Base-by-base conservation (phyloP, 1,140 invertebrate genomes). In the Drosophila seguyi region DNA sequence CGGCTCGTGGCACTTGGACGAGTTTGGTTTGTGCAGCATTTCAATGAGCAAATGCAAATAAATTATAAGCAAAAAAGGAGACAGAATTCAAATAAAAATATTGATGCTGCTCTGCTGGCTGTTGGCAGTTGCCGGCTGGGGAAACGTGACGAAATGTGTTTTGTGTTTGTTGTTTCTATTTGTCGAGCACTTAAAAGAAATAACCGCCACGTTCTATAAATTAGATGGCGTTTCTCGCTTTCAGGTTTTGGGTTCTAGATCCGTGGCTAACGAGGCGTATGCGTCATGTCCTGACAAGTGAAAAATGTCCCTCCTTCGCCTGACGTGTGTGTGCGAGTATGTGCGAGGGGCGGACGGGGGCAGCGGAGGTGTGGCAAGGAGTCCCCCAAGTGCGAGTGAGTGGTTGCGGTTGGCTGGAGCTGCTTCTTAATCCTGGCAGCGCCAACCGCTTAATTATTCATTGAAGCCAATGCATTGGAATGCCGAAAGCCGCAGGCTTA, bases 1-100 rank as follows among this genome's bases (percentile, higher is more conserved):
- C 53, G 65, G 68, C 81, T 61, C 72, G 58, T 84, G 83, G 82
- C 83, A 69, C 67, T 81, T 78, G 45, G 65, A 55, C 39, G 45
- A 44, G 45, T 72, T 78, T 58, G 78, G 56, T 83, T 88, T 88
- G 84, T 87, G 79, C 84, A 88, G 84, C 84, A 88, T 88, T 88
- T 88, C 84, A 88, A 88, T 88, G 85, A 88, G 84, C 80, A 88
- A 88, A 88, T 90, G 84, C 84, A 88, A 88, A 88, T 88, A 88
- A 88, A 88, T 88, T 88, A 88, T 90, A 88, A 88, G 83, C 66
- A 79, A 79, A 84, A 80, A 52, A 59, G 66, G 61, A 73, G 65
- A 72, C 61, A 52, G 42, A 66, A 72, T 72, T 59, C 69, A 72
- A 72, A 72, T 72, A 62, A 88, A 80, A 90, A 88, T 90, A 90